Percentiles rank a stretch among this genome's conserved stretches.
phyloP scores from a whole-genome alignment of 2,113 vertebrate species.

The Pelecanoides urinatrix region DNA sequence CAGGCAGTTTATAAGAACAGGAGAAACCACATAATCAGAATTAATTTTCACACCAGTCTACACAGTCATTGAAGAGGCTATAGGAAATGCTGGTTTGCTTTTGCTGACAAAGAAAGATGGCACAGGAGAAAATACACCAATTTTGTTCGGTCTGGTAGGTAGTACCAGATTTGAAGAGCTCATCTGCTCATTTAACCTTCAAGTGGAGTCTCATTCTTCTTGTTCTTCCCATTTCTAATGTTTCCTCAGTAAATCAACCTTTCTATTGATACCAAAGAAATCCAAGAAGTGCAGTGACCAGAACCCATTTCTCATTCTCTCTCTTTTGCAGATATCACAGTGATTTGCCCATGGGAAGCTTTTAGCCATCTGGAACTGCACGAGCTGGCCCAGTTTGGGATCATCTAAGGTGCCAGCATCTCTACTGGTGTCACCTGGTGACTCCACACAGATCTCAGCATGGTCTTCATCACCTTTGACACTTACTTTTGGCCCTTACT shows the following conservation, averaged over 20 bases:
- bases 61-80: not conserved
- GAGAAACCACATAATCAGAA: not conserved
- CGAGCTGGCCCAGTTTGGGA: constrained; percentile 80
- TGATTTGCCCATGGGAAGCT: constrained; percentile 85
- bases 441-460: not conserved
- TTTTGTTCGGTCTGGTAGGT: not conserved
- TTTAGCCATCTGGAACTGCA: constrained; percentile 83
- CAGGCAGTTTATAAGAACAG: not conserved
- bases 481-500: constrained; percentile 35
- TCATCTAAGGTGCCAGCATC: constrained; percentile 70
- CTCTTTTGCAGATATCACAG: constrained; percentile 76
- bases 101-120: not conserved
- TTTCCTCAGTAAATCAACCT: not conserved
- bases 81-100: not conserved
- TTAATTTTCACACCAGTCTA: not conserved
- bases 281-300: not conserved
- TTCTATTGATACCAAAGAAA: not conserved
- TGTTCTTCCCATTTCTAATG: not conserved
- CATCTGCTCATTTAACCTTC: not conserved
- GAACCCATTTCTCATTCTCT: not conserved
- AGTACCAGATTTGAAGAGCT: not conserved
- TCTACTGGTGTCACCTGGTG: not conserved
- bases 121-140: not conserved
- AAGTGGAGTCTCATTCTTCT: not conserved
- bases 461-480: constrained; percentile 17